Conservation (phyloP, 2,113 vertebrate genomes). For the Speoplatyrhinus poulsoni region DNA sequence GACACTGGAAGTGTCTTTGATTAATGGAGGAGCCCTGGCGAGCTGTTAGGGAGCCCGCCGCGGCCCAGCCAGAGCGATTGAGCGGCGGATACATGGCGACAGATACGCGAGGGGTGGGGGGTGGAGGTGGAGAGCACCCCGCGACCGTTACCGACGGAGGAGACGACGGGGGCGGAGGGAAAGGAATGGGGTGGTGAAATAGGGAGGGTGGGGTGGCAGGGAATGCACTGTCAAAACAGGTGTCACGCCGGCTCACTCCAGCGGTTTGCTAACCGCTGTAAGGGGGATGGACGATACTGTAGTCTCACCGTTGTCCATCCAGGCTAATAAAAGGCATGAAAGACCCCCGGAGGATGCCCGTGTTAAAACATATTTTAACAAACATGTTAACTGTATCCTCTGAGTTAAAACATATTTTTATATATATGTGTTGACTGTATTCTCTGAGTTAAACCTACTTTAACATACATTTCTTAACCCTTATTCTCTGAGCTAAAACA, state of each 20-base stretch:
- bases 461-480: too few relatives aligned
- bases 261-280: too few relatives aligned
- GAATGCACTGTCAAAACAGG: slow-evolving; percentile 13
- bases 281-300: not conserved
- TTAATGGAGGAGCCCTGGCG: slow-evolving; percentile 85
- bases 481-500: too few relatives aligned
- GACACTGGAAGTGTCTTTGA: slow-evolving; percentile 96
- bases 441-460: too few relatives aligned
- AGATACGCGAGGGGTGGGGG: slow-evolving; percentile 63
- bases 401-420: too few relatives aligned
- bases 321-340: too few relatives aligned
- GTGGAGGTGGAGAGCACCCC: slow-evolving; percentile 17
- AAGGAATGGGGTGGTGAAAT: not conserved
- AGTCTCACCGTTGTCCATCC: not conserved
- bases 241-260: slow-evolving; percentile 9
- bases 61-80: slow-evolving; percentile 77
- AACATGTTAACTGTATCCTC: too few relatives aligned
- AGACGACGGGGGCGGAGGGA: not conserved
- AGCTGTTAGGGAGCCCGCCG: slow-evolving; percentile 80
- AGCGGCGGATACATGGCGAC: slow-evolving; percentile 79
- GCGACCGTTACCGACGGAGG: slow-evolving; percentile 27
- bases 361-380: too few relatives aligned
- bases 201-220: not conserved
- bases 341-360: too few relatives aligned
- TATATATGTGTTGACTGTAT: too few relatives aligned